Evolutionary conservation across 2,797 vertebrate species (phyloP), one percentile per base, ranked within the genome.

Genomic region (Neosalanx taihuensis): DNA sequence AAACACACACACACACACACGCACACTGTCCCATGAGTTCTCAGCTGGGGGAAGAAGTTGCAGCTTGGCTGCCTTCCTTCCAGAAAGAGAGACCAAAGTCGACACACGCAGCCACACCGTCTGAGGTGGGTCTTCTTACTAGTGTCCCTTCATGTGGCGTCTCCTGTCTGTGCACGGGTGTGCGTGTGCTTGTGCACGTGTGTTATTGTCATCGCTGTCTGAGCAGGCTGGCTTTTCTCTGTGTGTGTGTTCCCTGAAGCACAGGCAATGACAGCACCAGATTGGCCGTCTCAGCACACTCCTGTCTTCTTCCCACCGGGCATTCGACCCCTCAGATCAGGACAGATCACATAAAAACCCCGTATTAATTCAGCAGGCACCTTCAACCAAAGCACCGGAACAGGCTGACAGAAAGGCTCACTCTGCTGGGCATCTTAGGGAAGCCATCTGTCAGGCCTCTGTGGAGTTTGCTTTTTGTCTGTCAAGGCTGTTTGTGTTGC

Each of bases 81-180:
- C 17, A 18, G 41, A 56, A 70, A 76, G 80, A 84, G 62, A 73
- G 77, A 81, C 78, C 76, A 78, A 58, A 70, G 72, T 46, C 15
- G 17, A 63, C 69, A 56, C 23, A 15, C 64, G 65, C 58, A 1
- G 77, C 79, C 72, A 76, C 73, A 80, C 69, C 13, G 41, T 84
- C 62, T 74, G 69, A 68, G 60, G 60, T 10, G 64, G 73, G 65
- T 81, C 75, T 20, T 37, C 61, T 51, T 37, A 49, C 62, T 70
- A 72, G 76, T 72, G 77, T 72, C 77, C 72, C 73, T 72, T 64
- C 66, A 72, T 74, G 62, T 59, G 74, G 70, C 23, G 70, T 71
- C 60, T 53, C 41, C 35, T 60, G 23, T 29, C 59, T 10, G 13
- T 60, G 13, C 26, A 17, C 15, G 26, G 29, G 23, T 30, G 29